These are phyloP conservation scores for Halictus rubicundus DNA, from an alignment of 1,140 invertebrate species.

Conservation along the genomic window DNA sequence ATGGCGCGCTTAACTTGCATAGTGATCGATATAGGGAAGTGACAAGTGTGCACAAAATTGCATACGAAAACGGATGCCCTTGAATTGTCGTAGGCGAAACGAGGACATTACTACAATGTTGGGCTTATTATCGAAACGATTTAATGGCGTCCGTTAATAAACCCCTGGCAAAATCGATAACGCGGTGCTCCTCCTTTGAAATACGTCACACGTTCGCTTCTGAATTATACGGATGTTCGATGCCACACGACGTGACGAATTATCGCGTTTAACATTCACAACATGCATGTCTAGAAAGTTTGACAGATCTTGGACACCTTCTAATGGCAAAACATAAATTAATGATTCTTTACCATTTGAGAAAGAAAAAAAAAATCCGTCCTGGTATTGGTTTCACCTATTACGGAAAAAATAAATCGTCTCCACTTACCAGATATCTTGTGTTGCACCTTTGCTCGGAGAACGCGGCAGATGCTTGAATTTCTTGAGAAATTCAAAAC, in stretches of 20 bases:
- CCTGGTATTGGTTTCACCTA: neutral
- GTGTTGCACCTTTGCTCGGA: neutral
- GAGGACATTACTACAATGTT: neutral
- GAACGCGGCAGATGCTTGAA: constrained; percentile 39
- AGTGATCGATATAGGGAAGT: constrained; percentile 56
- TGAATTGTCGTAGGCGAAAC: neutral
- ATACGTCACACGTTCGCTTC: neutral
- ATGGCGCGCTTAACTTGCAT: constrained; percentile 50
- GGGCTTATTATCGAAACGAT: neutral
- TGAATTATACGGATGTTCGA: neutral
- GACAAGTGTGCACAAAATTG: constrained; percentile 23
- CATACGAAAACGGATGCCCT: constrained; percentile 2
- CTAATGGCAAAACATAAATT: constrained; percentile 12
- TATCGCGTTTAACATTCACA: neutral
- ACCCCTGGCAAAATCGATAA: constrained; percentile 40
- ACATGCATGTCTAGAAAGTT: neutral
- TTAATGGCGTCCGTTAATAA: constrained; percentile 48
- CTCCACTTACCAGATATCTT: constrained; percentile 16
- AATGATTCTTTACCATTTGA: neutral
- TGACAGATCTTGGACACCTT: constrained; percentile 1
- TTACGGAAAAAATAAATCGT: neutral
- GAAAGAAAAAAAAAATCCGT: neutral
- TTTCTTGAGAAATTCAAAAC: constrained; percentile 54
- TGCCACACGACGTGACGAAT: neutral
- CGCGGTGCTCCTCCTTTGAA: constrained; percentile 8